Conservation (phyloP, 2,888 invertebrate genomes). For the Chrysina gloriosa region DNA sequence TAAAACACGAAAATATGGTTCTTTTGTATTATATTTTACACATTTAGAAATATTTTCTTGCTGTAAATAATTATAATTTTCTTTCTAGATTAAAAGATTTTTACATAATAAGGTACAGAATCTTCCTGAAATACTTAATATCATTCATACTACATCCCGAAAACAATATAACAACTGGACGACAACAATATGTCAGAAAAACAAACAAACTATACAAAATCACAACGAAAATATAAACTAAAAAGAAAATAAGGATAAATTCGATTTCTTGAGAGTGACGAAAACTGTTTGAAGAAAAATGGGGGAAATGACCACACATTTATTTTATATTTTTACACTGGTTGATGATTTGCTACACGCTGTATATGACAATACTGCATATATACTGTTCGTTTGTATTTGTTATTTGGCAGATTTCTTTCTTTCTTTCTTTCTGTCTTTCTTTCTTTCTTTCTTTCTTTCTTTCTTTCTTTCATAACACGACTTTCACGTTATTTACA, state of each 20-base stretch:
- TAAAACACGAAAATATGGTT: conserved; percentile 30
- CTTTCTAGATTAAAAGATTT: conserved; percentile 63
- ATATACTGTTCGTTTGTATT: too few relatives aligned
- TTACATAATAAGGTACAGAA: conserved; percentile 65
- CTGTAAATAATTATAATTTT: conserved; percentile 62
- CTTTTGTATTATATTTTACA: conserved; percentile 61
- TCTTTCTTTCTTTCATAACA: too few relatives aligned
- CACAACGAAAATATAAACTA: conserved; percentile 18
- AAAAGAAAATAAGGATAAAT: conserved; percentile 11
- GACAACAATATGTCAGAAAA: conserved; percentile 22
- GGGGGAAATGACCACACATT: too few relatives aligned
- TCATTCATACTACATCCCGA: conserved; percentile 21
- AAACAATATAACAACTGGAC: conserved; percentile 20
- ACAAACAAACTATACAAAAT: conserved; percentile 39
- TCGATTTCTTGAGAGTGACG: neutral
- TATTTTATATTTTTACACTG: too few relatives aligned
- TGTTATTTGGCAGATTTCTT: too few relatives aligned
- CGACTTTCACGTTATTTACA: too few relatives aligned
- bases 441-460: too few relatives aligned
- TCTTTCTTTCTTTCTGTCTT: too few relatives aligned
- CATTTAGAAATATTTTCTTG: conserved; percentile 65
- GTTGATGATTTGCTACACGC: too few relatives aligned
- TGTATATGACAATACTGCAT: too few relatives aligned
- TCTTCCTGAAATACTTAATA: conserved; percentile 60
- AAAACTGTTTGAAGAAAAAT: conserved; percentile 5